Conservation (phyloP, 2,888 invertebrate genomes). For the Apeira syringaria region DNA sequence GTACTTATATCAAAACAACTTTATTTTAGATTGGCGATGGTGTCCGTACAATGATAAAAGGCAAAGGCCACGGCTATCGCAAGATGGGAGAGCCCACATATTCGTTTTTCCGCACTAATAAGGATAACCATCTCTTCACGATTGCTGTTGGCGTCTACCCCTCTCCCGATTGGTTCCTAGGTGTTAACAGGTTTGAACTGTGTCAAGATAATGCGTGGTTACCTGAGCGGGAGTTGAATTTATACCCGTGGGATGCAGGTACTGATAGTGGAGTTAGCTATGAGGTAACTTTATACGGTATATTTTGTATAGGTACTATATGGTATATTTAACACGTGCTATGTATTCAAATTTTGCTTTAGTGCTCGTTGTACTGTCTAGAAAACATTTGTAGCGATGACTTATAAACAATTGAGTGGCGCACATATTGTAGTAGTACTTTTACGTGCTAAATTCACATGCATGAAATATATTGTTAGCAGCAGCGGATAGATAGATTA, state of each 20-base stretch:
- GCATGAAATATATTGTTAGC: no score
- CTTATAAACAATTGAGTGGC: no score
- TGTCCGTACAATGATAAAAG: slow-evolving; percentile 68
- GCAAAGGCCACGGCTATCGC: slow-evolving; percentile 68
- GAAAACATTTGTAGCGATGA: no score
- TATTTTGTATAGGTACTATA: no score
- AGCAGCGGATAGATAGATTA: no score
- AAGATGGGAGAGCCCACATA: slow-evolving; percentile 67
- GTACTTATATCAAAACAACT: no score
- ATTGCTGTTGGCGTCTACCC: slow-evolving; percentile 60
- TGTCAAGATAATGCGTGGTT: slow-evolving; percentile 95
- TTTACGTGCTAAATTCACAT: no score
- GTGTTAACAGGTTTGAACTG: slow-evolving; percentile 93
- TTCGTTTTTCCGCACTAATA: slow-evolving; percentile 64
- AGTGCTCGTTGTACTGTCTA: no score
- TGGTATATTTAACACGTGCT: no score
- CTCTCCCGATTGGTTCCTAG: slow-evolving; percentile 98
- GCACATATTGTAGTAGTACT: no score
- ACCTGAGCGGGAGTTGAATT: slow-evolving; percentile 90
- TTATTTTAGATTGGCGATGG: slow-evolving; percentile 61
- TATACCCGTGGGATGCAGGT: slow-evolving; percentile 98
- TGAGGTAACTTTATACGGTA: slow-evolving; percentile 86
- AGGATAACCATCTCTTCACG: slow-evolving; percentile 60
- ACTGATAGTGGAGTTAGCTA: slow-evolving; percentile 97
- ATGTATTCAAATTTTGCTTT: no score